phyloP scores from a whole-genome alignment of 2,113 vertebrate species.

The Channa argus region DNA sequence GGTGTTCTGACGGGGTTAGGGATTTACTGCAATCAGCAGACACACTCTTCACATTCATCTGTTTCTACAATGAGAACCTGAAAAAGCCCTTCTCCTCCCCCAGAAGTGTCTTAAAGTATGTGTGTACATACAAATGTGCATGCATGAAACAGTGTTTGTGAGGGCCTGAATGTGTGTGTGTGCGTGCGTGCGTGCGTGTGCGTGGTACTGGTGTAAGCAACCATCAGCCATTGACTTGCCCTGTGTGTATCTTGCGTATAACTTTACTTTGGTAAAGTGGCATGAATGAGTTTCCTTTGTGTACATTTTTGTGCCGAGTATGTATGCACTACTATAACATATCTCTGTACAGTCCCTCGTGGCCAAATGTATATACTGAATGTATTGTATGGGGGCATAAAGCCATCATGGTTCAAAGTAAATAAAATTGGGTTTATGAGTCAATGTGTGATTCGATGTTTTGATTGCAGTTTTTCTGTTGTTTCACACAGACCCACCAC shows the following conservation, averaged over 20 bases:
- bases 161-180: conserved; percentile 44
- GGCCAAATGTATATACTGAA: conserved; percentile 88
- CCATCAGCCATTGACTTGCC: conserved; percentile 71
- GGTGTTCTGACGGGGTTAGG: conserved; percentile 17
- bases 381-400: conserved; percentile 83
- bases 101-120: conserved; percentile 78
- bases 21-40: conserved; percentile 61
- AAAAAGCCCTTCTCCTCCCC: conserved; percentile 64
- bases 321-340: conserved; percentile 84
- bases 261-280: conserved; percentile 68
- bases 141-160: conserved; percentile 54
- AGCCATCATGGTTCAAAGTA: conserved; percentile 78
- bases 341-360: conserved; percentile 82
- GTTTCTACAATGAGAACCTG: conserved; percentile 57
- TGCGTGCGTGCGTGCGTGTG: conserved; percentile 33
- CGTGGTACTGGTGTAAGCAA: conserved; percentile 46
- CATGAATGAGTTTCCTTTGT: conserved; percentile 71
- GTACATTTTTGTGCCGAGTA: conserved; percentile 73
- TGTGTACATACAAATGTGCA: conserved; percentile 43
- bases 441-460: conserved; percentile 36
- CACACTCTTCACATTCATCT: conserved; percentile 35
- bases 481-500: neutral
- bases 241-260: conserved; percentile 53
- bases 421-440: conserved; percentile 84
- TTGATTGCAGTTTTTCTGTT: neutral